Base-by-base conservation (phyloP, 2,113 vertebrate species). In the Grammomys dolichurus region DNA sequence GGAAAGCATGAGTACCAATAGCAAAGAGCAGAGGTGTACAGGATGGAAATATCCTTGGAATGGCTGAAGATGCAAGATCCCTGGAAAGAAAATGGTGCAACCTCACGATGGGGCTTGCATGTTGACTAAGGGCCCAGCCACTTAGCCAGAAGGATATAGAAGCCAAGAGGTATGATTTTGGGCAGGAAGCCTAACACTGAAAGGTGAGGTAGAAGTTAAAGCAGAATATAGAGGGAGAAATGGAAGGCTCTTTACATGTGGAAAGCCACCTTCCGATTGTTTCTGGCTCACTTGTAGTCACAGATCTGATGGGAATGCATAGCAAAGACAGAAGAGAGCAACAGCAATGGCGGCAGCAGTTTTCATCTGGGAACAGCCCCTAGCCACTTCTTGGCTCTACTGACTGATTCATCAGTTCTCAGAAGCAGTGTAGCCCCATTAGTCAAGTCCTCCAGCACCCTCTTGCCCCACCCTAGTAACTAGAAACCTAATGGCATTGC, bases 1-100 rank as follows among this genome's bases (percentile, higher is more conserved):
- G 9, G 22, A 26, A 8, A 1, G 3, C 65, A 1, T n/a, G 7
- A 77, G 10, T 12, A 4, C 5, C 46, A 28, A n/a, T 46, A 10
- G 19, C 78, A 7, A 70, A 84, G n/a, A 22, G 26, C 54, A 9
- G 60, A 67, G 40, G 17, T 16, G 1, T 12, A 20, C 2, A 65
- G 8, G 54, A 14, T 1, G n/a, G n/a, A 22, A 36, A n/a, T 10
- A 48, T 7, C 43, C 28, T 90, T 33, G n/a, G 20, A 4, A 0
- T 2, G 13, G 16, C 51, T 93, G 46, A 26, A 80, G 60, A 31
- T 22, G n/a, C 22, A 51, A 72, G 40, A 33, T n/a, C 40, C 28
- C 12, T 36, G 22, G 14, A 51, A 63, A 24, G 14, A 26, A 12
- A 94, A 22, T 36, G 3, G 13, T 24, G 0, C 87, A 81, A 65